Conservation (phyloP, 2,888 invertebrate species). For the Baccha elongata region DNA sequence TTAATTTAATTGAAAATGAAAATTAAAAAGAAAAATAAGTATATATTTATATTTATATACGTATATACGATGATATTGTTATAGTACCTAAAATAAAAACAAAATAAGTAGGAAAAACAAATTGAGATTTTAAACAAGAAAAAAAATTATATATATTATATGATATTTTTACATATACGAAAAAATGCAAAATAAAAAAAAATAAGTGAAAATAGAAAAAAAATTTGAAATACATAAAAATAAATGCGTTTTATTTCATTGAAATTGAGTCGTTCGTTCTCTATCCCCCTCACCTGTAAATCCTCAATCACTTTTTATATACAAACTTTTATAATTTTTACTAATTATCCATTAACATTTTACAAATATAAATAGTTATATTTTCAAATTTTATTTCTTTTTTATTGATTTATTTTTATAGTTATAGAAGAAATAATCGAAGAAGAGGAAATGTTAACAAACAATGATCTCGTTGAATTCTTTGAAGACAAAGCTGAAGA, state of each 20-base stretch:
- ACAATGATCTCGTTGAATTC: slow-evolving; percentile 30
- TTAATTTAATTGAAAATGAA: slow-evolving; percentile 68
- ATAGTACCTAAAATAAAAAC: slow-evolving; percentile 79
- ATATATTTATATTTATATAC: slow-evolving; percentile 77
- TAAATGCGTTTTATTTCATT: slow-evolving; percentile 71
- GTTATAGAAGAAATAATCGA: slow-evolving; percentile 58
- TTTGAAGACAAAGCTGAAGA: slow-evolving; percentile 39
- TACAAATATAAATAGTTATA: not conserved
- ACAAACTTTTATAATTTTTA: not conserved
- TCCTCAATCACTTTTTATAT: not conserved
- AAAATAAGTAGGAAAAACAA: slow-evolving; percentile 67
- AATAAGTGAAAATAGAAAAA: slow-evolving; percentile 68
- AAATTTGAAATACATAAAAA: slow-evolving; percentile 74
- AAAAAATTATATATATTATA: slow-evolving; percentile 71
- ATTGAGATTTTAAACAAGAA: slow-evolving; percentile 56
- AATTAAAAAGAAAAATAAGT: slow-evolving; percentile 69
- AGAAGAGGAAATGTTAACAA: slow-evolving; percentile 34
- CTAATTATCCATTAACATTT: not conserved
- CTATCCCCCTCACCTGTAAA: not conserved
- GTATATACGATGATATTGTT: slow-evolving; percentile 81
- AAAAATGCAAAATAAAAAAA: slow-evolving; percentile 64
- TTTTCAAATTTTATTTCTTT: slow-evolving; percentile 40
- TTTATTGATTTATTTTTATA: slow-evolving; percentile 52
- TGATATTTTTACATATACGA: slow-evolving; percentile 73
- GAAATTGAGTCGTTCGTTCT: not conserved